Conservation (phyloP, 2,888 invertebrate genomes). For the Oscheius onirici region DNA sequence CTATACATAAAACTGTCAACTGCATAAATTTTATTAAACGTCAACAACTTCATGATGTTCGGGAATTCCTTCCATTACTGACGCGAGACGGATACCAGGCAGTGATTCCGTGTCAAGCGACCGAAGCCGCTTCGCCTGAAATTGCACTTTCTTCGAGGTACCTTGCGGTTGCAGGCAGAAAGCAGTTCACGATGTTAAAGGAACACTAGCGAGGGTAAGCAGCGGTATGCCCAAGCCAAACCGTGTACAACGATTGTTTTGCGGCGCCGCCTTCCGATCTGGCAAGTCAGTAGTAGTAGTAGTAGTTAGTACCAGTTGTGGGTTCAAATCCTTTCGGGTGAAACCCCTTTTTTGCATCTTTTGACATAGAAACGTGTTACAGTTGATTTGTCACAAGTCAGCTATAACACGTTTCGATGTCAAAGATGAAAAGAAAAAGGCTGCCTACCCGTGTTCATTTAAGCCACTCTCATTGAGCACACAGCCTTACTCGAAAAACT, state of each 20-base stretch:
- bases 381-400: too few species aligned
- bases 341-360: too few species aligned
- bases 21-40: background rate
- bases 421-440: too few species aligned
- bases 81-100: conserved; percentile 16
- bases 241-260: too few species aligned
- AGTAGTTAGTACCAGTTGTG: too few species aligned
- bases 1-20: background rate
- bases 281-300: too few species aligned
- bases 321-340: too few species aligned
- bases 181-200: too few species aligned
- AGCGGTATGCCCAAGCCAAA: background rate
- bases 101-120: conserved; percentile 29
- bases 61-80: conserved; percentile 27
- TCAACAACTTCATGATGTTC: conserved; percentile 26
- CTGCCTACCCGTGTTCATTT: background rate
- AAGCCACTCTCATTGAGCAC: background rate
- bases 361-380: too few species aligned
- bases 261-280: too few species aligned
- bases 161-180: background rate
- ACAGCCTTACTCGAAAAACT: background rate
- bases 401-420: too few species aligned
- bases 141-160: background rate
- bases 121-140: conserved; percentile 25
- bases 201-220: too few species aligned